These are phyloP conservation scores for Mimas tiliae DNA, from an alignment of 2,888 invertebrate genomes.

Conservation along the genomic window DNA sequence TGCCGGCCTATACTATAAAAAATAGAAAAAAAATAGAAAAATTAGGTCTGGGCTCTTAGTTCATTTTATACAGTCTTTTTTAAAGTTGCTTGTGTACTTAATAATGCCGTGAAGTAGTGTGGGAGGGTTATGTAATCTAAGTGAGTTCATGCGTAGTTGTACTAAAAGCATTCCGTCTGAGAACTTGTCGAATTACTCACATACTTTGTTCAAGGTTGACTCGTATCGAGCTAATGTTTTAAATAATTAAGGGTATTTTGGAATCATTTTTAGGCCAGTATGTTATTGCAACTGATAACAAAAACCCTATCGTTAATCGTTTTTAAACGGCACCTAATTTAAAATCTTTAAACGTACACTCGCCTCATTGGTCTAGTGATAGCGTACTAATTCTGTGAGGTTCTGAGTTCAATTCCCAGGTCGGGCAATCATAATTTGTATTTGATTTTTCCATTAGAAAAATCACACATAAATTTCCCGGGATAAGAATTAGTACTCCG, in stretches of 20 bases:
- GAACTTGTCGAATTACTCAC: conserved; percentile 14
- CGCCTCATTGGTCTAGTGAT: too few relatives aligned
- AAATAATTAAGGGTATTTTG: not conserved
- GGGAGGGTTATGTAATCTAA: conserved; percentile 11
- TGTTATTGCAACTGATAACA: not conserved
- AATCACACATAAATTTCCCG: too few relatives aligned
- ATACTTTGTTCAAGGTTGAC: conserved; percentile 12
- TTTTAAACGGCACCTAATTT: not conserved
- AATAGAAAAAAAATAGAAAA: too few relatives aligned
- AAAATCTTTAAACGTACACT: not conserved
- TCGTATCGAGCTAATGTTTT: not conserved
- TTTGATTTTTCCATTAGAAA: too few relatives aligned
- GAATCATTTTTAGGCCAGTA: not conserved
- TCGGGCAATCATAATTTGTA: too few relatives aligned
- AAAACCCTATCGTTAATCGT: not conserved
- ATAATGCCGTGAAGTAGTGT: conserved; percentile 1
- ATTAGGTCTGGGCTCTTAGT: not conserved
- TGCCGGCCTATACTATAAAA: too few relatives aligned
- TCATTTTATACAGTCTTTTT: not conserved
- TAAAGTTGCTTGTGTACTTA: not conserved
- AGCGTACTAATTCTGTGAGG: too few relatives aligned
- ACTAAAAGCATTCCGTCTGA: conserved; percentile 21
- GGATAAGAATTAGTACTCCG: too few relatives aligned
- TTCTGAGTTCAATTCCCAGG: too few relatives aligned
- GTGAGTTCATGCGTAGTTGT: conserved; percentile 10